Evolutionary conservation across 2,888 invertebrate genomes (phyloP), one percentile per base, ranked within the genome.

Genomic region (Drosophila macrospina): DNA sequence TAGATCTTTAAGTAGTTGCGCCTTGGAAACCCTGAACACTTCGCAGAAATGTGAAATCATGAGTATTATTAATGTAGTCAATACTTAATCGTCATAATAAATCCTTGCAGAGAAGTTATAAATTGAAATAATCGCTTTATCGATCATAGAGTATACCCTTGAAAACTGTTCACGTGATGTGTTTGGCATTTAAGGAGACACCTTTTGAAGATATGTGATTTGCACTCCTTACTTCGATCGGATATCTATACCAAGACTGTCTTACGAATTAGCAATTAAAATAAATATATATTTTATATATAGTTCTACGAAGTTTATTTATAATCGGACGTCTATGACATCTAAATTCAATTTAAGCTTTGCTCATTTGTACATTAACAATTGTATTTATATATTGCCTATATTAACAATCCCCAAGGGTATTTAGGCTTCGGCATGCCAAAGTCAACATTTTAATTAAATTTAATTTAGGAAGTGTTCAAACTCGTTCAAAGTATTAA

Each of bases 21-120:
- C 45, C 15, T 47, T 30, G 50, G 51, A 30, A 61, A 63, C 28
- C 42, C 32, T 51, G 76, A 74, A 74, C 76, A 75, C 76, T 74
- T 74, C 52, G 56, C 47, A 55, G 45, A 56, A 37, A 37, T 15
- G 37, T 7, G 15, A 55, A 47, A 69, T 24, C 11, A 11, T 51
- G 59, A 60, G 59, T 71, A 65, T 59, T 65, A 30, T 52, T 48
- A 8, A 30, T 39, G 32, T 26, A 32, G 11, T 42, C 28, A 44
- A 37, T 11, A 54, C 28, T 20, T 6, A 47, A 16, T 16, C 3
- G 28, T 13, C 24, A n/a, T 36, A 26, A 10, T 6, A 20, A 26
- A 57, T 36, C 28, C 15, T 8, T 32, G 11, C 20, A 30, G 47
- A 20, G 16, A 20, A 30, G 28, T 8, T 7, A 5, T 30, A n/a